A percentile compares a stretch with the other conserved stretches of the same genome.
Conservation (phyloP, 2,797 vertebrate genomes). For the Lepilemur septentrionalis region DNA sequence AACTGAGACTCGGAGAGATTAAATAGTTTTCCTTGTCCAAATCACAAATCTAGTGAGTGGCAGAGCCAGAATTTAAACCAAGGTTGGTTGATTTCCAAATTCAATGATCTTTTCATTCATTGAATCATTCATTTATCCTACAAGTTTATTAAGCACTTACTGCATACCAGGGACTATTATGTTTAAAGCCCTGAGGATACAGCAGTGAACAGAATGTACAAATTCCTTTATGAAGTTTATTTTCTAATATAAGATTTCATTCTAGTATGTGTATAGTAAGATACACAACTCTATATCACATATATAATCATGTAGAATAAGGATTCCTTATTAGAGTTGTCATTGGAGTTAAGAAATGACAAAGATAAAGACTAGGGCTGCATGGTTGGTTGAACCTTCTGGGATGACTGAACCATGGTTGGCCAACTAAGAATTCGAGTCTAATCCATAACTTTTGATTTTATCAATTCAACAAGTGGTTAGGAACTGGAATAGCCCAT, state of each 20-base stretch:
- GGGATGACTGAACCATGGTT: background rate
- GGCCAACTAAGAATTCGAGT: background rate
- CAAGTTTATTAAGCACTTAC: background rate
- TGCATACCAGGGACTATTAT: background rate
- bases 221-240: background rate
- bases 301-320: slow-evolving; percentile 36
- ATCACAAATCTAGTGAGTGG: background rate
- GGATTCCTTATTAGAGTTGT: background rate
- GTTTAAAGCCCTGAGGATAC: background rate
- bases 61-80: background rate
- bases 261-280: background rate
- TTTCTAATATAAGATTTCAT: slow-evolving; percentile 3
- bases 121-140: background rate
- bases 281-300: background rate
- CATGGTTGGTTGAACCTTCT: background rate
- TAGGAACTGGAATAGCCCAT: background rate
- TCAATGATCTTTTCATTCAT: slow-evolving; percentile 3
- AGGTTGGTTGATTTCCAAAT: background rate
- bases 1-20: background rate
- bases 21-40: slow-evolving; percentile 26
- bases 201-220: background rate
- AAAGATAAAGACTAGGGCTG: background rate
- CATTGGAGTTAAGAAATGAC: background rate
- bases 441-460: background rate
- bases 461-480: background rate